Conservation (phyloP, 2,888 invertebrate species). For the Euphydryas editha region DNA sequence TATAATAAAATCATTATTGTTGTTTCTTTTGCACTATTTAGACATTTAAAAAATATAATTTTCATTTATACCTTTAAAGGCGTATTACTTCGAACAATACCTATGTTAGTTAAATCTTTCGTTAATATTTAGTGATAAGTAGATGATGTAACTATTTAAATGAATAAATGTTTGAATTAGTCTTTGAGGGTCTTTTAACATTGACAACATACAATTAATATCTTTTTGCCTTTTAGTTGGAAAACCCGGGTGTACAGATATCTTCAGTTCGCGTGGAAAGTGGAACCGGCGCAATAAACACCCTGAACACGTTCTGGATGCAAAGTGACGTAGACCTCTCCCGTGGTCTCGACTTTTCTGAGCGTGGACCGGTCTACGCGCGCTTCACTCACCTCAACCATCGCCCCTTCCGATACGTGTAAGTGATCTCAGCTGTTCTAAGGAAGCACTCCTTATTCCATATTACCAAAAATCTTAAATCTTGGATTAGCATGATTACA, state of each 20-base stretch:
- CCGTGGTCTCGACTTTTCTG: slow-evolving; percentile 90
- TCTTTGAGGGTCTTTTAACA: background rate
- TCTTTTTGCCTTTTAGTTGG: slow-evolving; percentile 69
- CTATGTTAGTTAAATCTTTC: too few relatives aligned
- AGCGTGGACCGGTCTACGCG: slow-evolving; percentile 87
- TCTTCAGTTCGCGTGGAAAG: slow-evolving; percentile 75
- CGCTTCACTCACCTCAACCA: slow-evolving; percentile 92
- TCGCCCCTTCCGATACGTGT: slow-evolving; percentile 86
- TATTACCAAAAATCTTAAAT: background rate
- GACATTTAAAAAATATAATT: too few relatives aligned
- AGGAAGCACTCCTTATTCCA: background rate
- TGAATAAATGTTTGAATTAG: too few relatives aligned
- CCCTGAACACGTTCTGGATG: slow-evolving; percentile 90
- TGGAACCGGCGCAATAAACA: slow-evolving; percentile 77
- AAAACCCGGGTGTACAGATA: slow-evolving; percentile 85
- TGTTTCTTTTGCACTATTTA: too few relatives aligned
- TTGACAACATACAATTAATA: background rate
- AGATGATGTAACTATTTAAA: too few relatives aligned
- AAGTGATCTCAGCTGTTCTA: slow-evolving; percentile 43
- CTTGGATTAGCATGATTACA: too few relatives aligned
- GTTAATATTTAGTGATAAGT: too few relatives aligned
- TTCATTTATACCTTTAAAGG: too few relatives aligned
- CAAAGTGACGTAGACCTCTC: slow-evolving; percentile 91
- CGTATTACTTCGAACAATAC: too few relatives aligned
- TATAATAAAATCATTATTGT: too few relatives aligned